Conservation (phyloP, 2,113 vertebrate species). For the Panthera uncia region DNA sequence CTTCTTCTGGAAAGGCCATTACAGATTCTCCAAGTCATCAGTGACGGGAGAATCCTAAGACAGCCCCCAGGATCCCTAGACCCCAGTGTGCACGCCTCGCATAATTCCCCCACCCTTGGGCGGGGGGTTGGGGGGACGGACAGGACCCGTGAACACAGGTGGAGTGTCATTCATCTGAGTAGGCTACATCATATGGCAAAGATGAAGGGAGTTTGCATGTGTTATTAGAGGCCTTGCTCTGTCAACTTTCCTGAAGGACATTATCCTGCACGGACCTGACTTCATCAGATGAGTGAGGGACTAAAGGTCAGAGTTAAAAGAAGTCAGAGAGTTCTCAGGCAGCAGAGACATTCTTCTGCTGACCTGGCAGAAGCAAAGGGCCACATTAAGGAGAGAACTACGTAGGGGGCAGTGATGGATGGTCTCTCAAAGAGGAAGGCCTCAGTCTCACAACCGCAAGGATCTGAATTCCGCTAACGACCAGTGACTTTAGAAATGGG, state of each 20-base stretch:
- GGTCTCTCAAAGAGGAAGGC: background rate
- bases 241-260: background rate
- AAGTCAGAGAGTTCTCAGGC: background rate
- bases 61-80: background rate
- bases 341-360: background rate
- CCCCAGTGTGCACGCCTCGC: background rate
- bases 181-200: background rate
- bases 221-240: background rate
- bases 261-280: background rate
- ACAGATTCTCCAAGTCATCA: background rate
- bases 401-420: background rate
- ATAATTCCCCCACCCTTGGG: too few species aligned
- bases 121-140: background rate
- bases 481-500: background rate
- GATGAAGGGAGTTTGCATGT: background rate
- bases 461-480: background rate
- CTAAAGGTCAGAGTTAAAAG: background rate
- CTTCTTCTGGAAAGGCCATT: background rate
- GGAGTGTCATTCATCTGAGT: too few species aligned
- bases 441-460: background rate
- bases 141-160: background rate
- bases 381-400: background rate
- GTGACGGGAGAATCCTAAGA: background rate
- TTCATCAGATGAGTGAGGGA: background rate
- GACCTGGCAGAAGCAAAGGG: background rate